Percentiles rank a stretch among this genome's conserved stretches.
phyloP scores from a whole-genome alignment of 2,797 vertebrate genomes.

The Pseudomugil gertrudae region DNA sequence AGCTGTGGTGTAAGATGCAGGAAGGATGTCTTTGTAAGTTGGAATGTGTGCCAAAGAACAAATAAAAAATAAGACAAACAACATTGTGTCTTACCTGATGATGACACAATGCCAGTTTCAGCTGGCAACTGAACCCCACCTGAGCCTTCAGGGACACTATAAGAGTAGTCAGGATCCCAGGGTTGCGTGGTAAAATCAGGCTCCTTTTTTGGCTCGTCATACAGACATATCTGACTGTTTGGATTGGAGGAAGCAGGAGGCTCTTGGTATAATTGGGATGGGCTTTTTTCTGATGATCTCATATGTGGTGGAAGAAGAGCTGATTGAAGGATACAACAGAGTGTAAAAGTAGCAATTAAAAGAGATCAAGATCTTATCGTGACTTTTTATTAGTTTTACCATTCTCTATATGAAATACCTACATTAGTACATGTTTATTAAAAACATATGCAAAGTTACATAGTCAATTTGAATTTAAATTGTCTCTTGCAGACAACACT shows the following conservation, averaged over 20 bases:
- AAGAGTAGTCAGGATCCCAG: slow-evolving; percentile 40
- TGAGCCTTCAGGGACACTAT: slow-evolving; percentile 45
- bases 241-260: not conserved
- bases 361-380: not conserved
- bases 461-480: not conserved
- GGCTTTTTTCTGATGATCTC: slow-evolving; percentile 33
- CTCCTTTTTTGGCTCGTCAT: slow-evolving; percentile 45
- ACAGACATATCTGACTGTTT: slow-evolving; percentile 12
- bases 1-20: slow-evolving; percentile 8
- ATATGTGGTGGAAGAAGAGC: slow-evolving; percentile 72
- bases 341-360: slow-evolving; percentile 21
- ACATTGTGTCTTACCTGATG: slow-evolving; percentile 32
- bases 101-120: not conserved
- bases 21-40: not conserved
- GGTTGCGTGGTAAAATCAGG: not conserved
- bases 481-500: not conserved
- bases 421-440: not conserved
- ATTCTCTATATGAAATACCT: not conserved
- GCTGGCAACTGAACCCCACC: slow-evolving; percentile 18
- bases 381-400: not conserved
- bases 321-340: slow-evolving; percentile 13
- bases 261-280: slow-evolving; percentile 2
- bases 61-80: not conserved
- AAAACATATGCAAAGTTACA: not conserved
- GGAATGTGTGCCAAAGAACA: not conserved